Evolutionary conservation across 2,797 vertebrate genomes (phyloP).

Genomic region (Platalea minor): DNA sequence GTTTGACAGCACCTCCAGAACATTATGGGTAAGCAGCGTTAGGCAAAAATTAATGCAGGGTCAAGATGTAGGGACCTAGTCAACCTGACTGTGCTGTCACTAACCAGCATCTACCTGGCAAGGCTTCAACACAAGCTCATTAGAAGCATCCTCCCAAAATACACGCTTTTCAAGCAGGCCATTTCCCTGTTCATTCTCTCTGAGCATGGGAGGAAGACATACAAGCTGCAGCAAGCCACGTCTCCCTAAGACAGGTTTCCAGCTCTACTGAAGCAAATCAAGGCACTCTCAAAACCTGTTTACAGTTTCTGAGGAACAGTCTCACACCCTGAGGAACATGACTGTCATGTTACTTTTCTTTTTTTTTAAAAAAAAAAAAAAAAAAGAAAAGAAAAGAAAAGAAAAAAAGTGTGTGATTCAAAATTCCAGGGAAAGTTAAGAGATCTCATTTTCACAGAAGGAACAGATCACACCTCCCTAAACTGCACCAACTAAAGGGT

Average conservation of each 20-base stretch:
- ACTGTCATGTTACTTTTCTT: not conserved
- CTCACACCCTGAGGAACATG: not conserved
- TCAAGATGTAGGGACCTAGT: not conserved
- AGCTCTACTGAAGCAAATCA: not conserved
- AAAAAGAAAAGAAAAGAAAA: not conserved
- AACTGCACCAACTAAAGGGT: not conserved
- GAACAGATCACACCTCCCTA: not conserved
- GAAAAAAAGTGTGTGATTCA: not conserved
- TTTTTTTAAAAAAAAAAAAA: not conserved
- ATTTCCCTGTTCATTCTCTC: not conserved
- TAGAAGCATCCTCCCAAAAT: not conserved
- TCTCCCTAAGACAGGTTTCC: not conserved
- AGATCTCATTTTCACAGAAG: not conserved
- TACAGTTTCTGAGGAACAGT: not conserved
- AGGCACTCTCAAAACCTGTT: not conserved
- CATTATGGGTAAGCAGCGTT: not conserved
- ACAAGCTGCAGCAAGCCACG: not conserved
- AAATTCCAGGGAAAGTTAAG: not conserved
- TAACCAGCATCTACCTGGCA: not conserved
- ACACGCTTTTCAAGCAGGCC: not conserved
- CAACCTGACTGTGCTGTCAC: not conserved
- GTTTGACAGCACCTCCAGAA: not conserved
- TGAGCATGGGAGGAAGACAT: not conserved
- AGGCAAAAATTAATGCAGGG: not conserved
- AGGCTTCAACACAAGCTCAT: not conserved